These are phyloP conservation scores for Neopipo cinnamomea DNA, from an alignment of 2,113 vertebrate species.

Conservation along the genomic window DNA sequence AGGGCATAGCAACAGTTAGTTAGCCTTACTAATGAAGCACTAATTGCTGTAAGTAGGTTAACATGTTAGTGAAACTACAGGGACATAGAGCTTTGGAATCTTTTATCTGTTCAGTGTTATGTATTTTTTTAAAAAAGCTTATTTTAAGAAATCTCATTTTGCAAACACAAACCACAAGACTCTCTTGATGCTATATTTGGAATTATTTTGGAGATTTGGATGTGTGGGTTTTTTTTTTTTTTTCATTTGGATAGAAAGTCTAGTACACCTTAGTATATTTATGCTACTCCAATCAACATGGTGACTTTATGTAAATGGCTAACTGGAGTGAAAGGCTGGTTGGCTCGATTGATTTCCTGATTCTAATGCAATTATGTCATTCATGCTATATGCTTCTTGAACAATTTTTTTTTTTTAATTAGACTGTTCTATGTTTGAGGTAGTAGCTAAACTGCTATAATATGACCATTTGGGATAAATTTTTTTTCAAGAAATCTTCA, in stretches of 20 bases:
- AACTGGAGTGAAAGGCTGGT: slow-evolving; percentile 14
- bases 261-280: slow-evolving; percentile 19
- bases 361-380: slow-evolving; percentile 42
- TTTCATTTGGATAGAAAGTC: neutral
- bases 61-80: slow-evolving; percentile 98
- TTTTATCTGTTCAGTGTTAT: slow-evolving; percentile 63
- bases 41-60: slow-evolving; percentile 99
- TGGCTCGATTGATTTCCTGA: neutral
- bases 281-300: neutral
- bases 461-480: neutral
- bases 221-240: neutral
- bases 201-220: slow-evolving; percentile 30
- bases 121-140: slow-evolving; percentile 43
- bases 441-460: neutral
- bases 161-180: slow-evolving; percentile 28
- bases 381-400: slow-evolving; percentile 38
- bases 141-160: slow-evolving; percentile 35
- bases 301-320: slow-evolving; percentile 46
- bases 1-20: slow-evolving; percentile 99
- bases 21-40: slow-evolving; percentile 99
- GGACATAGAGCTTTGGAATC: slow-evolving; percentile 82
- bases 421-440: neutral
- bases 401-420: slow-evolving; percentile 9
- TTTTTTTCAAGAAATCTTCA: neutral
- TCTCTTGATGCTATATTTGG: neutral